Evolutionary conservation across 2,888 invertebrate genomes (phyloP).

Genomic region (Masnerella sp.): DNA sequence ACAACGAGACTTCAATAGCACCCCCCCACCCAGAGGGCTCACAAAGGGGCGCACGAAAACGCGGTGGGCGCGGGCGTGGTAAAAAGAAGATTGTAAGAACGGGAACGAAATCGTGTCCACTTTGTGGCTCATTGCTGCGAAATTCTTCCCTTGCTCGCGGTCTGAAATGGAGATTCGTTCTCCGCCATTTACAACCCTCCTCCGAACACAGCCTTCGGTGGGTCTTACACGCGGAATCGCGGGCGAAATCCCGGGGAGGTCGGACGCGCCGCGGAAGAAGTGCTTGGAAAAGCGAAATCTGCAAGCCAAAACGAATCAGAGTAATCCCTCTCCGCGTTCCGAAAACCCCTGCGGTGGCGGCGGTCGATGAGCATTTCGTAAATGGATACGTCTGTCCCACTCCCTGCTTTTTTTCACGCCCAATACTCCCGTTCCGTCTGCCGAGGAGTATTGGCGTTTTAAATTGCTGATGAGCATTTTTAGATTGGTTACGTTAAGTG

Average conservation of each 20-base stretch:
- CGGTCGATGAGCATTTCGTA: constrained; percentile 76
- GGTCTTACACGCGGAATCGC: constrained; percentile 59
- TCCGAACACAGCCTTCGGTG: constrained; percentile 56
- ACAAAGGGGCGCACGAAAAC: too few species aligned
- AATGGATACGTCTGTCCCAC: constrained; percentile 70
- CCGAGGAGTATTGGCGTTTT: too few species aligned
- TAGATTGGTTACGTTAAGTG: constrained; percentile 77
- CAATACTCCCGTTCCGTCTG: constrained; percentile 8
- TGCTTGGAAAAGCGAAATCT: constrained; percentile 71
- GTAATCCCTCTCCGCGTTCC: constrained; percentile 74
- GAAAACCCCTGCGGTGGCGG: constrained; percentile 67
- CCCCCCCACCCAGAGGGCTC: too few species aligned
- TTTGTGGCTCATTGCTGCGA: constrained; percentile 58
- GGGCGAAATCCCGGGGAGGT: constrained; percentile 64
- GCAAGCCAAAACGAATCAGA: constrained; percentile 77
- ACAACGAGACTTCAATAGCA: too few species aligned
- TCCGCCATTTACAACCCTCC: constrained; percentile 62
- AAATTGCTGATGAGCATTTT: constrained; percentile 78
- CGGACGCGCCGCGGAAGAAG: constrained; percentile 55
- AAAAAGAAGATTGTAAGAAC: constrained; percentile 46
- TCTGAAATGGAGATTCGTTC: constrained; percentile 60
- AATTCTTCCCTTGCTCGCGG: constrained; percentile 55
- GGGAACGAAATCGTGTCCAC: constrained; percentile 56
- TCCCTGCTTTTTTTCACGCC: constrained; percentile 5
- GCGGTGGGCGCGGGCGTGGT: constrained; percentile 9